phyloP scores from a whole-genome alignment of 2,113 vertebrate species.

The Atrichornis clamosus region DNA sequence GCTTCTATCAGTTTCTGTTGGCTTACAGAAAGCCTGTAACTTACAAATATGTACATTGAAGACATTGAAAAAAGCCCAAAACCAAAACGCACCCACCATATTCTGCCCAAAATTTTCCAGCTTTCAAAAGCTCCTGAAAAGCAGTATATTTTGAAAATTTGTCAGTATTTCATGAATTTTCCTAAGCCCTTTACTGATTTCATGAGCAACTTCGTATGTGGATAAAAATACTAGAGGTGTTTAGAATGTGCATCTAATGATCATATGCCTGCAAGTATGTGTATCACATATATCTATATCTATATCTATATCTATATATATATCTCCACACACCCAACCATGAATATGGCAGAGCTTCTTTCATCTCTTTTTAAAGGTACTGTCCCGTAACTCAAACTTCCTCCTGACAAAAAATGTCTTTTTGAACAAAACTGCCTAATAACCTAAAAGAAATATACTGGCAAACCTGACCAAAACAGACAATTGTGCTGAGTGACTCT shows the following conservation, averaged over 20 bases:
- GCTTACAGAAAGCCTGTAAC: neutral
- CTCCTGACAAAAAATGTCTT: neutral
- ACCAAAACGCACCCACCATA: neutral
- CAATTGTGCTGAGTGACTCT: neutral
- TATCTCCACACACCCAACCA: neutral
- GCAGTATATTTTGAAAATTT: neutral
- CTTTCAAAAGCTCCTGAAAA: neutral
- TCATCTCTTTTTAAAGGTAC: too few species aligned
- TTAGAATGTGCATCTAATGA: neutral
- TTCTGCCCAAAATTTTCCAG: neutral
- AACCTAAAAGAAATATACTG: neutral
- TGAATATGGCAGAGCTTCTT: neutral
- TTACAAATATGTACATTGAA: neutral
- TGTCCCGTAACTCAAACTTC: neutral
- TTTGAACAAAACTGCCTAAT: neutral
- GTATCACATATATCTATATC: neutral
- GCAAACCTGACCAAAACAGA: neutral
- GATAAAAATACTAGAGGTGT: neutral
- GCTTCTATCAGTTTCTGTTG: neutral
- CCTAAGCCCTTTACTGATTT: neutral
- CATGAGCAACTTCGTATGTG: neutral
- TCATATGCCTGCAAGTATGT: rapidly evolving
- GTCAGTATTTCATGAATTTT: neutral
- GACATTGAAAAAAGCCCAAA: neutral
- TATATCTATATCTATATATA: too few species aligned